A percentile compares a stretch with the other conserved stretches of the same genome.
phyloP scores from a whole-genome alignment of 2,888 invertebrate genomes.

The Agrilus biguttatus region DNA sequence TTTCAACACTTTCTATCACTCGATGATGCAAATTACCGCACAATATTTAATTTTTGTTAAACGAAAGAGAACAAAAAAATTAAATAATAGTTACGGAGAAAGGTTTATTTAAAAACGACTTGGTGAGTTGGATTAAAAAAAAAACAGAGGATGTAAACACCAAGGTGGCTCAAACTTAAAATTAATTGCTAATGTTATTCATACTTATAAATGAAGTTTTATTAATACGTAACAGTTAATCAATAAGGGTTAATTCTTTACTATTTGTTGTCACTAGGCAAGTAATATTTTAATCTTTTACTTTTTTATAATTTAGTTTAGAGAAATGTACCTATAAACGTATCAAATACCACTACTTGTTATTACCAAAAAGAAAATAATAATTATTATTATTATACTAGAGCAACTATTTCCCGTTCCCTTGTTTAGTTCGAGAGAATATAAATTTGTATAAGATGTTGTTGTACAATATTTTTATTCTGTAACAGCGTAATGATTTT shows the following conservation, averaged over 20 bases:
- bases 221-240: constrained; percentile 3
- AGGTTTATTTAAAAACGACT: background rate
- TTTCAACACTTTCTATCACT: too few relatives aligned
- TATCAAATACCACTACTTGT: constrained; percentile 4
- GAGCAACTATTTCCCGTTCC: too few relatives aligned
- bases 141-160: constrained; percentile 3
- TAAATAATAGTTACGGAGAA: background rate
- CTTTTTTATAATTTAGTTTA: background rate
- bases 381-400: too few relatives aligned
- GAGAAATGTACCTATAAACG: constrained; percentile 6
- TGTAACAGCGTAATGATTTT: constrained; percentile 3
- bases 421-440: too few relatives aligned
- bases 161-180: constrained; percentile 11
- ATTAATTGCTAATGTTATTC: constrained; percentile 3
- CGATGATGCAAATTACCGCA: too few relatives aligned
- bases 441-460: background rate
- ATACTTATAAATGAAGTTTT: constrained; percentile 6
- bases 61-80: too few relatives aligned
- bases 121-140: too few relatives aligned
- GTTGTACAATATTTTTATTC: constrained; percentile 1
- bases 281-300: background rate
- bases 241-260: constrained; percentile 4
- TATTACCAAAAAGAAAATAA: background rate
- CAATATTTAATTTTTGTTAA: too few relatives aligned
- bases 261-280: constrained; percentile 1